phyloP scores from a whole-genome alignment of 2,113 vertebrate genomes.

The Carassius gibelio region DNA sequence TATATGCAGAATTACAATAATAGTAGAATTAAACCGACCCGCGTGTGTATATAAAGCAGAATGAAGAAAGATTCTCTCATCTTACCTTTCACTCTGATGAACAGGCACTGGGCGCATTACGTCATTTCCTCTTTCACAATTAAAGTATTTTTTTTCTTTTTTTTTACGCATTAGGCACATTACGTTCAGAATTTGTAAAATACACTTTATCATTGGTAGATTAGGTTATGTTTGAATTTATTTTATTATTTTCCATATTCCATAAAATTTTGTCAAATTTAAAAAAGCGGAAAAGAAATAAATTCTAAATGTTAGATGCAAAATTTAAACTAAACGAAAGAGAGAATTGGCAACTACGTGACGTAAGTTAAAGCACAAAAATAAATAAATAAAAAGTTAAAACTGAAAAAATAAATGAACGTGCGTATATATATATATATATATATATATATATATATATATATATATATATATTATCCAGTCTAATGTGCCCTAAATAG shows the following conservation, averaged over 20 bases:
- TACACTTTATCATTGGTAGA: not conserved
- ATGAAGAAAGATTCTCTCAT: not conserved
- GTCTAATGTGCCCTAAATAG: no score
- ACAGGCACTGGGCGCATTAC: not conserved
- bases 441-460: no score
- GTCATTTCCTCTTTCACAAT: slow-evolving; percentile 29
- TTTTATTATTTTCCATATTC: not conserved
- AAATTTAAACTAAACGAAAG: no score
- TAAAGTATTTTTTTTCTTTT: not conserved
- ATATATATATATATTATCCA: no score
- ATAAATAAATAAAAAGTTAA: not conserved
- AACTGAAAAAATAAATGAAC: not conserved
- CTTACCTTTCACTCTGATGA: slow-evolving; percentile 38
- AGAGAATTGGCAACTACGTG: not conserved
- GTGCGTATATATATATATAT: no score
- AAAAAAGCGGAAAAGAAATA: no score
- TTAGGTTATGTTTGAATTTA: not conserved
- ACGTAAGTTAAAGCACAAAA: not conserved
- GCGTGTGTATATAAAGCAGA: not conserved
- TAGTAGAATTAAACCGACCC: not conserved
- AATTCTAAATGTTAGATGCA: no score
- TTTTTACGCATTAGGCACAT: not conserved
- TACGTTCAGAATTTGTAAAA: not conserved
- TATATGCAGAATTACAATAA: not conserved
- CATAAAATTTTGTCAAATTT: no score